A percentile compares a stretch with the other conserved stretches of the same genome.
Conservation (phyloP, 2,888 invertebrate genomes). For the Scaptomyza tumidula region DNA sequence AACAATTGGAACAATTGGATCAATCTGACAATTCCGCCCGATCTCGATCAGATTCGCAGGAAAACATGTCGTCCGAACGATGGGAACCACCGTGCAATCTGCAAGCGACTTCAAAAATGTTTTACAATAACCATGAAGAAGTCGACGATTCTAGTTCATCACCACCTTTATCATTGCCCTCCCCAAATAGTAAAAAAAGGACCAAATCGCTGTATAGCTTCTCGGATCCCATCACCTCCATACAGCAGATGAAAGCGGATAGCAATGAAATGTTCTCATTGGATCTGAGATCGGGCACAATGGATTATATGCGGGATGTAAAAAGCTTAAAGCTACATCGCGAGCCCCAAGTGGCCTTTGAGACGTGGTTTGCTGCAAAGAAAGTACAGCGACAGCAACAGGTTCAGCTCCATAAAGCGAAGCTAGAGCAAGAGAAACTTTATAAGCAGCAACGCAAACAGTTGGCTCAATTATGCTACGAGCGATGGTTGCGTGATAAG, state of each 20-base stretch:
- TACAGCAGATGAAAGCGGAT: slow-evolving; percentile 41
- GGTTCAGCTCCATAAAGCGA: slow-evolving; percentile 34
- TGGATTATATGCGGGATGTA: slow-evolving; percentile 31
- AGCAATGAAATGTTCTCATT: slow-evolving; percentile 72
- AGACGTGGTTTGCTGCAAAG: slow-evolving; percentile 81
- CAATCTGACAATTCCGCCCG: slow-evolving; percentile 1
- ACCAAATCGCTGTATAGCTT: slow-evolving; percentile 34
- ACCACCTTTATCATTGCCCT: slow-evolving; percentile 40
- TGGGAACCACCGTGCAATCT: slow-evolving; percentile 18
- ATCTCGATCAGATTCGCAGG: neutral
- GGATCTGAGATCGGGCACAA: slow-evolving; percentile 62
- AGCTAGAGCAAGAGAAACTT: slow-evolving; percentile 47
- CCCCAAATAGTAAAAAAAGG: slow-evolving; percentile 5
- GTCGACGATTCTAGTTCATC: slow-evolving; percentile 27
- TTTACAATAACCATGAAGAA: slow-evolving; percentile 7
- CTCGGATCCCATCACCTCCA: slow-evolving; percentile 30
- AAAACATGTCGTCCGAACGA: neutral
- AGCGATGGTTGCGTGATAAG: slow-evolving; percentile 78
- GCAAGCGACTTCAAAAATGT: neutral
- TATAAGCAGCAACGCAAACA: slow-evolving; percentile 64
- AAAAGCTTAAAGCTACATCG: slow-evolving; percentile 30
- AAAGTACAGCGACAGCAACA: slow-evolving; percentile 42
- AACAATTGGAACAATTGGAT: neutral
- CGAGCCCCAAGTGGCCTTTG: slow-evolving; percentile 75
- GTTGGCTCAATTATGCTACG: slow-evolving; percentile 70